A percentile compares a stretch with the other conserved stretches of the same genome.
Conservation (phyloP, 2,113 vertebrate species). For the Microtus pennsylvanicus region DNA sequence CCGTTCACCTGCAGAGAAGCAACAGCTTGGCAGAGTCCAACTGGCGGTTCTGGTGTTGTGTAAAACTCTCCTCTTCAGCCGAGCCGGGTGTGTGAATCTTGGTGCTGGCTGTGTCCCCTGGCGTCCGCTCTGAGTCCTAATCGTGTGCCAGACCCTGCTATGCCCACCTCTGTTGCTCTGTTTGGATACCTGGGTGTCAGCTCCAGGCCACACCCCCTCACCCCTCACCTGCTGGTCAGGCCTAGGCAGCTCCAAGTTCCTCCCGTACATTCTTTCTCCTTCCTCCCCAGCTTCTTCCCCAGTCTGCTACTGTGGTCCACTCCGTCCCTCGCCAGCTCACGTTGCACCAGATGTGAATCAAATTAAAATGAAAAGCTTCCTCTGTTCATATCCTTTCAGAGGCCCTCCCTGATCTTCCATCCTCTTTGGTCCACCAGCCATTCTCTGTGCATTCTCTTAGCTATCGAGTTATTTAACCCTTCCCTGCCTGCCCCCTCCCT, state of each 20-base stretch:
- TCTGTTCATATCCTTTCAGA: neutral
- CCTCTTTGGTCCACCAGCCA: neutral
- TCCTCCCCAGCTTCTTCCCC: accelerated
- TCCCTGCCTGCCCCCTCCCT: neutral
- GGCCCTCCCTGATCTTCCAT: neutral
- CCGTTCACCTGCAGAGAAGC: accelerated
- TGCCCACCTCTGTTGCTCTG: accelerated
- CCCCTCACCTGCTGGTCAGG: neutral
- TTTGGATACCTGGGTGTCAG: neutral
- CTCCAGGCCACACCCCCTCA: neutral
- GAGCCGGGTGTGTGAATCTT: accelerated
- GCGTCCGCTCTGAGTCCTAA: accelerated
- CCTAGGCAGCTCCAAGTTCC: neutral
- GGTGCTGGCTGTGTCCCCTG: neutral
- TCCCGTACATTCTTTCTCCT: neutral
- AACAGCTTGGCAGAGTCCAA: neutral
- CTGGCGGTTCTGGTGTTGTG: accelerated
- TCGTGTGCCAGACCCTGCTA: neutral
- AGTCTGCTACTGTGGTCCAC: neutral
- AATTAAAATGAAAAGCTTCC: neutral
- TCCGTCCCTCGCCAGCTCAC: neutral
- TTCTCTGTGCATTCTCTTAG: neutral
- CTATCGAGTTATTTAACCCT: neutral
- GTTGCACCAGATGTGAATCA: neutral
- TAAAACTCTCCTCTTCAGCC: accelerated